Percentiles rank a stretch among this genome's conserved stretches.
These are phyloP conservation scores for Drosophila niveifrons DNA, from an alignment of 2,888 invertebrate genomes.

Conservation along the genomic window DNA sequence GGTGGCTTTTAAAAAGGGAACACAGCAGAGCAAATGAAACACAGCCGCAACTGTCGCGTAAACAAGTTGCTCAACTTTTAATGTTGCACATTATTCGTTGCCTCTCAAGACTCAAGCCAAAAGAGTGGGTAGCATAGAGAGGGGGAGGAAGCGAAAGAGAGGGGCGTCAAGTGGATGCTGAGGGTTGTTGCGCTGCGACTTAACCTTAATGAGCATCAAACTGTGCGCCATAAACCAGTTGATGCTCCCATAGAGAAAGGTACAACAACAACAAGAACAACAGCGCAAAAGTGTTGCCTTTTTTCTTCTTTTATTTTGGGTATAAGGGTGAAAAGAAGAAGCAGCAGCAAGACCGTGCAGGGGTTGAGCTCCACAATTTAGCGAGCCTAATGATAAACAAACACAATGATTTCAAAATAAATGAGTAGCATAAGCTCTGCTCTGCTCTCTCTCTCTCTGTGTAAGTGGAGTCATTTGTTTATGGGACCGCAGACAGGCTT, in stretches of 20 bases:
- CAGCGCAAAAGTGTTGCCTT: conserved; percentile 37
- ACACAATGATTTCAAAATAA: conserved; percentile 68
- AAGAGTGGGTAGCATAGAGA: not conserved
- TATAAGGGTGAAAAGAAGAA: not conserved
- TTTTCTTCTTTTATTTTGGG: conserved; percentile 15
- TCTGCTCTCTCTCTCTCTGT: too few relatives aligned
- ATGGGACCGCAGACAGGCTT: conserved; percentile 54
- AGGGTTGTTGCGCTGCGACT: conserved; percentile 57
- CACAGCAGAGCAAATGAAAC: conserved; percentile 39
- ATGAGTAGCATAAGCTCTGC: conserved; percentile 62
- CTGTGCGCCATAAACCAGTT: conserved; percentile 67
- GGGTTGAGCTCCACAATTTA: conserved; percentile 29
- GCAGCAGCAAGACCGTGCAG: not conserved
- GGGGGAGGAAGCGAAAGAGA: not conserved
- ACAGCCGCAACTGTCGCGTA: conserved; percentile 62
- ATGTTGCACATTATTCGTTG: conserved; percentile 63
- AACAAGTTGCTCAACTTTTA: conserved; percentile 71
- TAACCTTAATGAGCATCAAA: conserved; percentile 73
- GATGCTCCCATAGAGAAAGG: conserved; percentile 37
- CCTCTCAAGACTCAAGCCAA: not conserved
- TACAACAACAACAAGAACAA: conserved; percentile 2
- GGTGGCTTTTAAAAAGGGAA: conserved; percentile 18
- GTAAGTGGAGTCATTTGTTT: conserved; percentile 65
- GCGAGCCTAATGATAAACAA: conserved; percentile 62
- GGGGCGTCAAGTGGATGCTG: conserved; percentile 46